Evolutionary conservation across 2,888 invertebrate species (phyloP), one percentile per base, ranked within the genome.

Genomic region (Nymphalis urticae): DNA sequence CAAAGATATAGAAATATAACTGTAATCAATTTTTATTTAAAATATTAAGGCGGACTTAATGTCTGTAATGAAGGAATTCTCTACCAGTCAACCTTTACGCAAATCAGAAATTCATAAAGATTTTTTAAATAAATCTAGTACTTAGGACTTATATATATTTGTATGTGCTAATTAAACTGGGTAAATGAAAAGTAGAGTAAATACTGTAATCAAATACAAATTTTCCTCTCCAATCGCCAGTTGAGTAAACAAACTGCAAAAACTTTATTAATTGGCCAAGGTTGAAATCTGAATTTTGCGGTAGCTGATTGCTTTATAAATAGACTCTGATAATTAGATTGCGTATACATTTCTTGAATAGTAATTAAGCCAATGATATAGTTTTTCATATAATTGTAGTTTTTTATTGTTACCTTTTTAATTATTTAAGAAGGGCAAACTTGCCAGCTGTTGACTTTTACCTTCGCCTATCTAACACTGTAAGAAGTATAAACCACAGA

Each of bases 261-360:
- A 56, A 67, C 48, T 48, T 62, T 62, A 62, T 48, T 67, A 56
- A 58, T 67, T 62, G 62, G 56, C 42, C 50, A 42, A 62, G 56
- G 50, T 50, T 67, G 50, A 58, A 67, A 56, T 61, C 56, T 62
- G 56, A 27, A 62, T 58, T 32, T 62, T 56, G 54, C 62, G 54
- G 56, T 62, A 48, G 48, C 62, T 21, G 62, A 48, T 62, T 42
- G 36, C 36, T 19, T 48, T 24, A 27, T 53, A 53, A 53, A 63
- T 62, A 58, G 42, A 42, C 58, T 42, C 42, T 19, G 36, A 36
- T 58, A 42, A 42, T 19, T 32, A 56, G 32, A 32, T 32, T 32
- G 16, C 54, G 54, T 56, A 56, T 17, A 13, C 4, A 16, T 24
- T 53, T 16, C 51, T 51, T 51, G 19, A 19, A 51, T 19, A 21